Evolutionary conservation across 2,113 vertebrate genomes (phyloP).

Genomic region (Sylvietta virens): DNA sequence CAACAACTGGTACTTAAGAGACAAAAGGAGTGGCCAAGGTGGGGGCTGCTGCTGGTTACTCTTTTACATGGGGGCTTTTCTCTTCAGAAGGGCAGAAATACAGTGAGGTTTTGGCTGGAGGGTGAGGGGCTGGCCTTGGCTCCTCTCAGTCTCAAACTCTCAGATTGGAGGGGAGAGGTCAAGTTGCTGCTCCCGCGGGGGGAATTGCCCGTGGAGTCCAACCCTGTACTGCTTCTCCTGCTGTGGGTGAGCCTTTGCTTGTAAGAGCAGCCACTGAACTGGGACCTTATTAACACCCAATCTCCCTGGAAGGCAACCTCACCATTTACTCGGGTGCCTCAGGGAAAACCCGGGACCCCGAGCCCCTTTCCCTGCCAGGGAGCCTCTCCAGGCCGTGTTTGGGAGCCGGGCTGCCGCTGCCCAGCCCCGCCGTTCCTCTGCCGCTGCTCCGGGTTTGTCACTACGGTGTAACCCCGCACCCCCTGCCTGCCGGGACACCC

Average conservation of each 20-base stretch:
- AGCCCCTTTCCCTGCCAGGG: not conserved
- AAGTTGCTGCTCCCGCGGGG: rapidly evolving
- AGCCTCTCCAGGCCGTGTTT: rapidly evolving
- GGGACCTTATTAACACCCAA: no score
- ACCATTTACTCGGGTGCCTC: not conserved
- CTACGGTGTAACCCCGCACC: not conserved
- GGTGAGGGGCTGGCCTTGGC: not conserved
- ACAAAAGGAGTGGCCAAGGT: not conserved
- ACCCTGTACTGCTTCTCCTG: not conserved
- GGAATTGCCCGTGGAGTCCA: not conserved
- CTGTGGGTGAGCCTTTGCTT: not conserved
- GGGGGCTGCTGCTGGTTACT: not conserved
- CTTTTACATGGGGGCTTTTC: not conserved
- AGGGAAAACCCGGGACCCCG: rapidly evolving
- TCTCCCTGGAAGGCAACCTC: not conserved
- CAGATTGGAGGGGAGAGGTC: rapidly evolving
- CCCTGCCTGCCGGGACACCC: no score
- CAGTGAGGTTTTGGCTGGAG: rapidly evolving
- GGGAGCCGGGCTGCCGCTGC: not conserved
- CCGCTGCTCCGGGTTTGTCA: rapidly evolving
- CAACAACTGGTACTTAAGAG: rapidly evolving
- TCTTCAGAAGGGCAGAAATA: not conserved
- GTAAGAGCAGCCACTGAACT: rapidly evolving
- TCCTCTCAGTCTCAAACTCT: rapidly evolving
- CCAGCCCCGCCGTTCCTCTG: not conserved